phyloP scores from a whole-genome alignment of 2,113 vertebrate genomes.

The Riparia riparia region DNA sequence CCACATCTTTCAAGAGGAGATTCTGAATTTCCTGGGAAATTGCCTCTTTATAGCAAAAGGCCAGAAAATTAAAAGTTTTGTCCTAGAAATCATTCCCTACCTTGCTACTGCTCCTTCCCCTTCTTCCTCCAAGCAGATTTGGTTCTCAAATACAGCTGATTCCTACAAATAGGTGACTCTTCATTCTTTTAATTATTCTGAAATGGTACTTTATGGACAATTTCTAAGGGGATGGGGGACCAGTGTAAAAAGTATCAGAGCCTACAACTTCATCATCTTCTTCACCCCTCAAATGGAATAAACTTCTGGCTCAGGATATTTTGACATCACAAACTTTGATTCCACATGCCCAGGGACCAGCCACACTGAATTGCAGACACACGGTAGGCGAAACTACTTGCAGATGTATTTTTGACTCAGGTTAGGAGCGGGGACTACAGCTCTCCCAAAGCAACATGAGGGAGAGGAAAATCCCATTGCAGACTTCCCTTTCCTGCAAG shows the following conservation, averaged over 20 bases:
- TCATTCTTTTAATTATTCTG: neutral
- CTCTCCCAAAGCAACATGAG: neutral
- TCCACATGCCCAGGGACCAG: neutral
- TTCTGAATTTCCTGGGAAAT: neutral
- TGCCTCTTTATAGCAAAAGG: neutral
- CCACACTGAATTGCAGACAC: fast-evolving
- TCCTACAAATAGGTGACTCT: neutral
- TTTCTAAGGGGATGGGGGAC: neutral
- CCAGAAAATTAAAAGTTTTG: neutral
- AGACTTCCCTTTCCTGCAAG: neutral
- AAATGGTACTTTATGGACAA: neutral
- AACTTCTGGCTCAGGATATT: neutral
- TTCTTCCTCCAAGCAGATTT: neutral
- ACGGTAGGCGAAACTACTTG: neutral
- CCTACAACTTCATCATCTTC: neutral
- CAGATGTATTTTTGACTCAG: neutral
- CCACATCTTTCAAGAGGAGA: neutral
- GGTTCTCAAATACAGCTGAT: neutral
- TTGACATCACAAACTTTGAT: neutral
- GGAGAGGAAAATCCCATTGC: neutral
- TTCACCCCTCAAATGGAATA: neutral
- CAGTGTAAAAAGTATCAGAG: neutral
- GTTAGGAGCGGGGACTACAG: neutral
- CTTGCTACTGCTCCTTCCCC: neutral
- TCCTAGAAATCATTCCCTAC: neutral